These are phyloP conservation scores for Cygnus buccinator DNA, from an alignment of 2,113 vertebrate genomes.

Conservation along the genomic window DNA sequence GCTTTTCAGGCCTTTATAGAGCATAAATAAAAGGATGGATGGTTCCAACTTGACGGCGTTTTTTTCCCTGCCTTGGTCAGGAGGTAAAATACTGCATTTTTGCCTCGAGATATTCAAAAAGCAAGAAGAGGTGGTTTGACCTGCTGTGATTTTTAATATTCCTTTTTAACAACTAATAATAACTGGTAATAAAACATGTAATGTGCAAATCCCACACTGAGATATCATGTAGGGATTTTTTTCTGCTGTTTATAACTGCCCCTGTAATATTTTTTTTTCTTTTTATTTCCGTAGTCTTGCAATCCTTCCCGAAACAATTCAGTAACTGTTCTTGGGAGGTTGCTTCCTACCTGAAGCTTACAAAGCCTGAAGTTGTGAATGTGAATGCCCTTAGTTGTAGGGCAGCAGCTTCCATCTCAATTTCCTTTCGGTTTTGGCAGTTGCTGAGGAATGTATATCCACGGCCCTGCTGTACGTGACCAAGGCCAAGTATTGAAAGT, in stretches of 20 bases:
- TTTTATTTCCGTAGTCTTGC: neutral
- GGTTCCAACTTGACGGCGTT: neutral
- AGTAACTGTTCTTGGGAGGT: neutral
- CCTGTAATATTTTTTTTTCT: neutral
- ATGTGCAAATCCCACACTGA: neutral
- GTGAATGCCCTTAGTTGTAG: neutral
- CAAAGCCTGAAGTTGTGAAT: neutral
- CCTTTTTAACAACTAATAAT: neutral
- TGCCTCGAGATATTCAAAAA: neutral
- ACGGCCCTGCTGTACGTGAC: neutral
- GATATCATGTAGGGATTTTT: neutral
- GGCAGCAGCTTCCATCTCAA: neutral
- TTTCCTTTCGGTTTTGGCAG: neutral
- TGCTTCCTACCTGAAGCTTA: neutral
- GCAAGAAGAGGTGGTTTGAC: neutral
- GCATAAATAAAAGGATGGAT: constrained; percentile 2
- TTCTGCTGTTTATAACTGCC: neutral
- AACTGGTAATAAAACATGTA: neutral
- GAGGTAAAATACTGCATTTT: neutral
- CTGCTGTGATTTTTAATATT: neutral
- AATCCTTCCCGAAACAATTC: neutral
- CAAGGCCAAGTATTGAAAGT: neutral
- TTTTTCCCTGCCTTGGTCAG: neutral
- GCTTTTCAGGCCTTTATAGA: constrained; percentile 31
- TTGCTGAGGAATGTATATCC: neutral